Conservation (phyloP, 2,113 vertebrate genomes). For the Scytalopus superciliaris region DNA sequence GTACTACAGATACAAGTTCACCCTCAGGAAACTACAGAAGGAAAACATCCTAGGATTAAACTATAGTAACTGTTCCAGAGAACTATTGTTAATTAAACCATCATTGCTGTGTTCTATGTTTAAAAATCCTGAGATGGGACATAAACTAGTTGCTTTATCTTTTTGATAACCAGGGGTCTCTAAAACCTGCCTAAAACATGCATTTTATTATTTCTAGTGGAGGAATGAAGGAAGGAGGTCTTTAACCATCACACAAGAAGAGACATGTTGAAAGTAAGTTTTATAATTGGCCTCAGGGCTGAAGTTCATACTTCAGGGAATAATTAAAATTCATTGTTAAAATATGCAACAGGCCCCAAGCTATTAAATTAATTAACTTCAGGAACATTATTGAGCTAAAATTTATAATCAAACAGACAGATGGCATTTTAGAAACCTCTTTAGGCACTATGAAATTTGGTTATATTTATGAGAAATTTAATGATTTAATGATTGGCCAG, state of each 20-base stretch:
- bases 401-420: not conserved
- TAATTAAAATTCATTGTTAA: conserved; percentile 19
- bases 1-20: not conserved
- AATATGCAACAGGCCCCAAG: not conserved
- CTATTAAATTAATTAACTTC: conserved; percentile 16
- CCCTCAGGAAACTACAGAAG: not conserved
- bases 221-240: not conserved
- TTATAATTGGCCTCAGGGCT: not conserved
- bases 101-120: not conserved
- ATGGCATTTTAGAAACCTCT: not conserved
- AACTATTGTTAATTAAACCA: not conserved
- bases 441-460: not conserved
- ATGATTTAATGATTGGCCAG: not conserved
- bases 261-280: not conserved
- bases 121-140: not conserved
- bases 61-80: not conserved
- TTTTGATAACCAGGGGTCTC: not conserved
- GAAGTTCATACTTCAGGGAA: not conserved
- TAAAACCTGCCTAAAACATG: not conserved
- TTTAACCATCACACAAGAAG: not conserved
- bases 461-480: not conserved
- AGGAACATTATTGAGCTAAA: not conserved
- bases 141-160: not conserved
- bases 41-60: not conserved
- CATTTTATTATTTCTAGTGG: not conserved